Conservation (phyloP, 2,113 vertebrate species). For the Mastomys coucha region DNA sequence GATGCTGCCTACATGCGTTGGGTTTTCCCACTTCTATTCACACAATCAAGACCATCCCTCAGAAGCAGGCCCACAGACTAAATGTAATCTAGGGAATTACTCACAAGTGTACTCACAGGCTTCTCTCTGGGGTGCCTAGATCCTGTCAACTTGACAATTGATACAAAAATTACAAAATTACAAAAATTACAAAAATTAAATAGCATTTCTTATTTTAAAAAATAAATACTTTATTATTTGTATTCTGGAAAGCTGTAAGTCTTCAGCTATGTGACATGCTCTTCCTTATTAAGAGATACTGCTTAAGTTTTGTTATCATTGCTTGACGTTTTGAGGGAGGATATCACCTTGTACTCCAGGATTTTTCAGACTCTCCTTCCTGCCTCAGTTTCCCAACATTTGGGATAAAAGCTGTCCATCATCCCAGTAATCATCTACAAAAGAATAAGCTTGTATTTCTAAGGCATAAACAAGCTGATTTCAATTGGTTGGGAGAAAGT, state of each 20-base stretch:
- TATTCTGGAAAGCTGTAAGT: background rate
- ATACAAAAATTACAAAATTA: too few relatives aligned
- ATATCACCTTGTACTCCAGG: background rate
- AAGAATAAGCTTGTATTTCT: background rate
- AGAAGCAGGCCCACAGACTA: background rate
- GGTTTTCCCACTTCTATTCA: background rate
- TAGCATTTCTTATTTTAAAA: background rate
- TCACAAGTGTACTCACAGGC: background rate
- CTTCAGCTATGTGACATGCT: background rate
- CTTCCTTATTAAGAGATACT: background rate
- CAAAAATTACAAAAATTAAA: background rate
- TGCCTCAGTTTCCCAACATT: background rate
- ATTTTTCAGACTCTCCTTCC: background rate
- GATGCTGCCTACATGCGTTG: too few relatives aligned
- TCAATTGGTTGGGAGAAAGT: background rate
- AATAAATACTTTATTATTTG: background rate
- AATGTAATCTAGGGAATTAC: background rate
- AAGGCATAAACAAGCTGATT: background rate
- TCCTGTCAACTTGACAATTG: too few relatives aligned
- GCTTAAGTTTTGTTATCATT: background rate
- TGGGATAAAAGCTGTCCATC: background rate
- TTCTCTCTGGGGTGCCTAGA: background rate
- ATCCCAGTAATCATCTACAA: background rate
- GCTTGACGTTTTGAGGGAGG: background rate
- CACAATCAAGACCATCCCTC: background rate